Evolutionary conservation across 2,888 invertebrate species (phyloP), one percentile per base, ranked within the genome.

Genomic region (Drosophila bunnanda): DNA sequence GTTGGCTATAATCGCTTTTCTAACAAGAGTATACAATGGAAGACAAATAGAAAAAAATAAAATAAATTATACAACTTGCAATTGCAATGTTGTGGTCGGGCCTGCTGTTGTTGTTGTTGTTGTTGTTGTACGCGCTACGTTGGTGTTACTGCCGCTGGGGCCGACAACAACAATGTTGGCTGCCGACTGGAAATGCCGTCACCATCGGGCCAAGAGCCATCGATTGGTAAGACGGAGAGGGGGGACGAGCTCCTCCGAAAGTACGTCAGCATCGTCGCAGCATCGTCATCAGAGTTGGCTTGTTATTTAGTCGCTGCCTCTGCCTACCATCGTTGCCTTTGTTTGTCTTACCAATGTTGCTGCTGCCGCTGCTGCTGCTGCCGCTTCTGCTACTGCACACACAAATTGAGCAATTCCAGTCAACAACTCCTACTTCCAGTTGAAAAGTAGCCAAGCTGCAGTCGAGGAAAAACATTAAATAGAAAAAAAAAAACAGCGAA

Each of bases 321-420:
- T 65, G 65, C 68, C 68, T 56, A 55, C 65, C 55, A 50, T 55
- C 22, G 58, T 36, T 66, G 58, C 43, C 58, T 57, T 58, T 72
- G 41, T 56, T 43, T 71, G 72, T 53, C 50, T 50, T 34, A 34
- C 50, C 58, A 54, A 25, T 59, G 25, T 4, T 25, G 44, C n/a
- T 69, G 59, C 30, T 58, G 54, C 34, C 25, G 70, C 54, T 48
- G 67, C 30, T 58, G 54, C 34, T 30, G 70, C 54, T 48, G 67
- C 30, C 41, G 73, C 56, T 55, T 67, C 69, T 64, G 61, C 44
- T 59, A 65, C 74, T 59, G 78, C 72, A 78, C 82, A 82, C 88
- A 83, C 87, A 89, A 85, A 85, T 85, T 85, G 89, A 89, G 89
- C 85, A 85, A 89, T 85, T 89, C 88, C 81, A 88, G 87, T 83